These are phyloP conservation scores for Drosophila rellima DNA, from an alignment of 2,888 invertebrate species.

Conservation along the genomic window DNA sequence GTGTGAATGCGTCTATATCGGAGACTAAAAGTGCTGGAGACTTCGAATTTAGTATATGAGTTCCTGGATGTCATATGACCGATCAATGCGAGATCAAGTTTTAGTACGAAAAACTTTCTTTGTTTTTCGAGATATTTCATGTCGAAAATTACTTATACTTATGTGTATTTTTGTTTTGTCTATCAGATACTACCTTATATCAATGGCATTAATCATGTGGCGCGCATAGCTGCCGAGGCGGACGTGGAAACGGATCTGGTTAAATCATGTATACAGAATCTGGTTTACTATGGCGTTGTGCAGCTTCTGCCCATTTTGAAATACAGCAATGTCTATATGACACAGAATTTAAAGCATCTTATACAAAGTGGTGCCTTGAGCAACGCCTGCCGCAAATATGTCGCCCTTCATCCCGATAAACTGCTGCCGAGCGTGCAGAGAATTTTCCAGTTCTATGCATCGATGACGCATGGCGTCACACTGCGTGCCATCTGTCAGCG, in stretches of 20 bases:
- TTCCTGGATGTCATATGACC: too few species aligned
- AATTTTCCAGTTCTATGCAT: conserved; percentile 88
- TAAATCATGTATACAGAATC: conserved; percentile 96
- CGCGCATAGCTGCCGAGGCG: conserved; percentile 94
- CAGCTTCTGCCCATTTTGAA: conserved; percentile 92
- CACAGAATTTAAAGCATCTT: conserved; percentile 90
- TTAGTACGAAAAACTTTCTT: too few species aligned
- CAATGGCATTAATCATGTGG: conserved; percentile 96
- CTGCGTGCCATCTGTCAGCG: conserved; percentile 90
- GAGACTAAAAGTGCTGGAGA: too few species aligned
- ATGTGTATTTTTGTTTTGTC: not conserved
- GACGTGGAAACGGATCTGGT: conserved; percentile 97
- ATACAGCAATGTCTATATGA: conserved; percentile 95
- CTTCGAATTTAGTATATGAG: too few species aligned
- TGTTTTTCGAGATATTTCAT: too few species aligned
- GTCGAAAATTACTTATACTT: too few species aligned
- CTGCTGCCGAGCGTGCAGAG: conserved; percentile 83
- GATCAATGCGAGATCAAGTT: too few species aligned
- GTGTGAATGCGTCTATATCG: too few species aligned
- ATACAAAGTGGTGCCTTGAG: conserved; percentile 89
- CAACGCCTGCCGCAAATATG: conserved; percentile 89
- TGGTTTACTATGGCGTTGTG: conserved; percentile 92
- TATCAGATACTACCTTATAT: conserved; percentile 90
- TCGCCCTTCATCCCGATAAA: conserved; percentile 83
- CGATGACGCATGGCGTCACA: conserved; percentile 90